Percentiles rank a stretch among this genome's conserved stretches.
Conservation (phyloP, 2,888 invertebrate species). For the Lamellibrachia columna region DNA sequence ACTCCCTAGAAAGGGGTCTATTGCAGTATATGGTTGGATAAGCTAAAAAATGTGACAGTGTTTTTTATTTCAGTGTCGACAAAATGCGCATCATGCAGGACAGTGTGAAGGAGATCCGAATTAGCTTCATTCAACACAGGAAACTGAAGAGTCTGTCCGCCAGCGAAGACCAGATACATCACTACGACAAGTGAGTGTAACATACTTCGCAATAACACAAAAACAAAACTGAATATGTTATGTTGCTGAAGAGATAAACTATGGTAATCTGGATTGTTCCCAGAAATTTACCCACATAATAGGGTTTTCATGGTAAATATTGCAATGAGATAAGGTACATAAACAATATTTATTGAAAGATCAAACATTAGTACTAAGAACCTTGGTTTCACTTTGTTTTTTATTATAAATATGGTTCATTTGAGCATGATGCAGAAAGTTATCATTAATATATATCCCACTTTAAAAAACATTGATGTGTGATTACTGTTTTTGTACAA, state of each 20-base stretch:
- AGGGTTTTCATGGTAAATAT: too few species aligned
- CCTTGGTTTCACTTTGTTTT: too few species aligned
- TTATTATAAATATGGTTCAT: too few species aligned
- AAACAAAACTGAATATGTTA: background rate
- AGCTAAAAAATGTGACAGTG: background rate
- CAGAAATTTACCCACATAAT: too few species aligned
- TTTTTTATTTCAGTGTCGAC: background rate
- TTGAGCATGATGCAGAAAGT: too few species aligned
- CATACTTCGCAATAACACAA: background rate
- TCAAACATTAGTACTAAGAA: too few species aligned
- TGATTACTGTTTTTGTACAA: too few species aligned
- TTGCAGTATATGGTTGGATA: background rate
- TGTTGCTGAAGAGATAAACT: background rate
- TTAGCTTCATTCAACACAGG: background rate
- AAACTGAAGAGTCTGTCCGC: background rate
- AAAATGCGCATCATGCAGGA: background rate
- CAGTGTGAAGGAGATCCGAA: background rate
- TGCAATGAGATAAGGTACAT: too few species aligned
- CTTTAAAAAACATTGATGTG: too few species aligned
- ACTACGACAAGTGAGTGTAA: background rate
- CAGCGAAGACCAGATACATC: background rate
- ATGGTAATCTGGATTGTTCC: too few species aligned
- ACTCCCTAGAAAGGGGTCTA: background rate
- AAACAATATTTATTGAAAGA: too few species aligned
- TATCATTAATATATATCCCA: too few species aligned